Evolutionary conservation across 1,140 invertebrate genomes (phyloP).

Genomic region (Aphelenchoides fujianensis): DNA sequence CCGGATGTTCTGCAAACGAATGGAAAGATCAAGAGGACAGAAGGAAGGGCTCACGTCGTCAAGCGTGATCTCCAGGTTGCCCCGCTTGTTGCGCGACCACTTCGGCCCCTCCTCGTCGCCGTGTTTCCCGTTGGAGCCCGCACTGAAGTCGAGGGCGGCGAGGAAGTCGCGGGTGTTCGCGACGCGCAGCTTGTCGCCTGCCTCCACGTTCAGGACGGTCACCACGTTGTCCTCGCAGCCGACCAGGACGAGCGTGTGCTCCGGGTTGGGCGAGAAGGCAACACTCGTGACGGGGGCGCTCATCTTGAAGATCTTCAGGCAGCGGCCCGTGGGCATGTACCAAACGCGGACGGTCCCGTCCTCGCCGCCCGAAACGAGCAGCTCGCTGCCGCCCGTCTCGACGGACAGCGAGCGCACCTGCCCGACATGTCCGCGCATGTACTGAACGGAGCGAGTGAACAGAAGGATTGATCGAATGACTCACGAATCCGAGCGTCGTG

Average conservation of each 20-base stretch:
- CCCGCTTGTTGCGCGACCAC: conserved; percentile 13
- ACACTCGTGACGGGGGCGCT: conserved; percentile 75
- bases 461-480: conserved; percentile 45
- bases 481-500: conserved; percentile 74
- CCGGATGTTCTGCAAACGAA: conserved; percentile 63
- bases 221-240: conserved; percentile 66
- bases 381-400: conserved; percentile 79
- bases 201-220: conserved; percentile 75
- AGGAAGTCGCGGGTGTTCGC: conserved; percentile 70
- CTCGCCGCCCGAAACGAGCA: conserved; percentile 81
- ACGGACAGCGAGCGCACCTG: conserved; percentile 80
- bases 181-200: conserved; percentile 77
- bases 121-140: neutral
- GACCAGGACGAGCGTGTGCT: conserved; percentile 77
- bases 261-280: conserved; percentile 85
- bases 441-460: conserved; percentile 57
- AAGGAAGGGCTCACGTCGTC: conserved; percentile 58
- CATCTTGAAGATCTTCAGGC: conserved; percentile 78
- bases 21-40: too few species aligned
- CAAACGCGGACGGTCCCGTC: conserved; percentile 86
- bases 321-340: conserved; percentile 83
- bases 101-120: conserved; percentile 17
- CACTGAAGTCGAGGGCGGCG: conserved; percentile 29
- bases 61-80: conserved; percentile 21
- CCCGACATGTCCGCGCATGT: conserved; percentile 81